phyloP scores from a whole-genome alignment of 2,888 invertebrate species.

The Xanthia icteritia region DNA sequence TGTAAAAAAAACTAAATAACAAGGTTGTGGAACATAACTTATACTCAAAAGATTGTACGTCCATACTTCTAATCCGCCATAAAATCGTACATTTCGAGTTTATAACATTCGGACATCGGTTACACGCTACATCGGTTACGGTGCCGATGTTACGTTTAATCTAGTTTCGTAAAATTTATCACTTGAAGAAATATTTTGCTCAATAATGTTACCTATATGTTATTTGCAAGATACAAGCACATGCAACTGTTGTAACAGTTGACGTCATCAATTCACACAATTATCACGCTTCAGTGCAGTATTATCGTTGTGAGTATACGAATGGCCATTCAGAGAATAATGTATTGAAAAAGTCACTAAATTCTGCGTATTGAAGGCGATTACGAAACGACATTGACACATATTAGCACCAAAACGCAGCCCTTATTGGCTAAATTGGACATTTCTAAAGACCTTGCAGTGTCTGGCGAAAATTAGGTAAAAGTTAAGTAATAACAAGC shows the following conservation, averaged over 20 bases:
- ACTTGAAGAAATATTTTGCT: conserved; percentile 61
- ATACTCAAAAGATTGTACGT: conserved; percentile 43
- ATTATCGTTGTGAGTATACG: conserved; percentile 40
- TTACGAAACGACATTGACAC: conserved; percentile 39
- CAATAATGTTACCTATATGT: conserved; percentile 44
- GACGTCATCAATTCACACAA: conserved; percentile 73
- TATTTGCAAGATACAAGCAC: conserved; percentile 44
- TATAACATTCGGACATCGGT: conserved; percentile 56
- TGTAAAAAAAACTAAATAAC: conserved; percentile 15
- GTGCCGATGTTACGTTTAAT: conserved; percentile 51
- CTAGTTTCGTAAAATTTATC: conserved; percentile 57
- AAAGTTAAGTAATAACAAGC: conserved; percentile 4
- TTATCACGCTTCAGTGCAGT: conserved; percentile 48
- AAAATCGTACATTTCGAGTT: conserved; percentile 58
- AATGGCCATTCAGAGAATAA: conserved; percentile 39
- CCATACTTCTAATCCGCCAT: conserved; percentile 58
- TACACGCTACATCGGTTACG: conserved; percentile 63
- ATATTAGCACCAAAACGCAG: conserved; percentile 15
- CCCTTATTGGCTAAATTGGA: conserved; percentile 21
- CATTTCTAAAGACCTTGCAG: conserved; percentile 19
- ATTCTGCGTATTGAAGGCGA: conserved; percentile 16
- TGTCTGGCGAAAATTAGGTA: conserved; percentile 6
- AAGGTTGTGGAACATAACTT: conserved; percentile 28
- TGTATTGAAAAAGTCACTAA: conserved; percentile 40
- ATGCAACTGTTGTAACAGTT: conserved; percentile 63